Evolutionary conservation across 2,113 vertebrate species (phyloP).

Genomic region (Cepphus grylle): DNA sequence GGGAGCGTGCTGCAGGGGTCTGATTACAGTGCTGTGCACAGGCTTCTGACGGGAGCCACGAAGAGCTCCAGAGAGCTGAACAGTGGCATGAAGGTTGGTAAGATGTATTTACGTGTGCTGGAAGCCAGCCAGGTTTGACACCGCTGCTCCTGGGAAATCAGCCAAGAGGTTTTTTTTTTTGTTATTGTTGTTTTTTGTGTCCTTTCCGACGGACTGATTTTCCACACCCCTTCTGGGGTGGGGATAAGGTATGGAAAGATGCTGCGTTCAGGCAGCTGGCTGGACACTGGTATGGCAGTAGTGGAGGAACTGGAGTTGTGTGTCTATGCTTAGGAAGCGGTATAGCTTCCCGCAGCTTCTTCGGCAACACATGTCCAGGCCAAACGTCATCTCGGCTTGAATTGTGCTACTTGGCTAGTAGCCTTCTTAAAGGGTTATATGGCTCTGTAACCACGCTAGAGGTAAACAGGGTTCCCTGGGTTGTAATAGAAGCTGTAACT

Average conservation of each 20-base stretch:
- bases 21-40: rapidly evolving
- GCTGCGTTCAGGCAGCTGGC: background rate
- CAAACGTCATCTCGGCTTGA: background rate
- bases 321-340: background rate
- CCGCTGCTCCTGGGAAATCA: background rate
- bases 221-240: background rate
- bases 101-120: background rate
- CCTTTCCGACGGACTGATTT: background rate
- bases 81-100: background rate
- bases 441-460: background rate
- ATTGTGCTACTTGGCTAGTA: background rate
- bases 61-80: background rate
- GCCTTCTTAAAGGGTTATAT: background rate
- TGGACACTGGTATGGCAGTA: background rate
- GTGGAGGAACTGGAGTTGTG: background rate
- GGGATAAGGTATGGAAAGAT: background rate
- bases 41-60: background rate
- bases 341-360: background rate
- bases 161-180: background rate
- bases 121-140: background rate
- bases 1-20: background rate
- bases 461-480: background rate
- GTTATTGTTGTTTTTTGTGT: background rate
- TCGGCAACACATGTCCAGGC: rapidly evolving
- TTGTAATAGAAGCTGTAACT: background rate